These are phyloP conservation scores for Hycleus cichorii DNA, from an alignment of 1,140 invertebrate species.

Conservation along the genomic window DNA sequence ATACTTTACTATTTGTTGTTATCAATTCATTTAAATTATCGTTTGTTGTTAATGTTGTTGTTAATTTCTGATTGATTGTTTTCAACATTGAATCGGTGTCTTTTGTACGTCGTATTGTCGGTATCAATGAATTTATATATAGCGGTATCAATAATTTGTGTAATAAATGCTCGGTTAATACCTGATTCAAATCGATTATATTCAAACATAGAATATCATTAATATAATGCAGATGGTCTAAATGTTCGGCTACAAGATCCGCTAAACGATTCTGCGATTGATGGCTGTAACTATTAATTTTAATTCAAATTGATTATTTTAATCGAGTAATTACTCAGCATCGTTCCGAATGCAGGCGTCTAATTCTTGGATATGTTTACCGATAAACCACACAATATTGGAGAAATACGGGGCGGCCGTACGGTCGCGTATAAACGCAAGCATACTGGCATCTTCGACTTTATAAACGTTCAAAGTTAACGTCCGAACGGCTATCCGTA, in stretches of 20 bases:
- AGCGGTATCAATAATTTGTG: slow-evolving; percentile 90
- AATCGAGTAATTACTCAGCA: slow-evolving; percentile 68
- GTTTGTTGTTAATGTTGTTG: slow-evolving; percentile 14
- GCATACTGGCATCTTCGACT: slow-evolving; percentile 93
- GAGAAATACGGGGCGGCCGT: slow-evolving; percentile 97
- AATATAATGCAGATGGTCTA: slow-evolving; percentile 96
- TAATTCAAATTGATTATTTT: background rate
- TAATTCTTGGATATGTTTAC: slow-evolving; percentile 93
- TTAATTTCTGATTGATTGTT: background rate
- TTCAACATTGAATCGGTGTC: background rate
- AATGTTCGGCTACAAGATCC: slow-evolving; percentile 93
- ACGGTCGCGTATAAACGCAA: slow-evolving; percentile 89
- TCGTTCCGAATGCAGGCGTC: slow-evolving; percentile 92
- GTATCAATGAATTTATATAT: slow-evolving; percentile 84
- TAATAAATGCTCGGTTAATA: slow-evolving; percentile 90
- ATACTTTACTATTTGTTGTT: slow-evolving; percentile 23
- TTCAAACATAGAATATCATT: slow-evolving; percentile 93
- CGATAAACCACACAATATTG: slow-evolving; percentile 99
- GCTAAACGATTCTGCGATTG: slow-evolving; percentile 85
- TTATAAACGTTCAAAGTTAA: slow-evolving; percentile 95
- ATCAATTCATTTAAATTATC: slow-evolving; percentile 24
- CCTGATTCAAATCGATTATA: slow-evolving; percentile 88
- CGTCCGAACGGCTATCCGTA: slow-evolving; percentile 95
- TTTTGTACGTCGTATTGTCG: slow-evolving; percentile 13
- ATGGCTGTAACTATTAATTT: slow-evolving; percentile 54